Evolutionary conservation across 1,140 invertebrate genomes (phyloP), one percentile per base, ranked within the genome.

Genomic region (Drosophila setifemur): DNA sequence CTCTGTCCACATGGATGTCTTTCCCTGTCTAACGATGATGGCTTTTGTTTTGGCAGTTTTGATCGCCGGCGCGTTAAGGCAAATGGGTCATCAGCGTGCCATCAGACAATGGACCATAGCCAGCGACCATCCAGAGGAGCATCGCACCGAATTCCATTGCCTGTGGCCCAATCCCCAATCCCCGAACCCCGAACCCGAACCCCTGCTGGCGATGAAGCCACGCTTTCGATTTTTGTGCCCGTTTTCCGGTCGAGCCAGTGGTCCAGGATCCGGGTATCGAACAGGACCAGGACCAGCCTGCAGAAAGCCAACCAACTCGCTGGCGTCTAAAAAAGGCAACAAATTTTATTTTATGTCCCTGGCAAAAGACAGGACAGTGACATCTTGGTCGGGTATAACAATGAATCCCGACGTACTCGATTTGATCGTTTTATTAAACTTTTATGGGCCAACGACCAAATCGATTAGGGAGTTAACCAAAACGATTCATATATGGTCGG

Each of bases 41-140:
- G 74, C 81, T 86, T 86, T 86, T 83, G 74, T 83, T 83, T 83
- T 83, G 81, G 79, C 81, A 74, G 58, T 83, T 71, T 86, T 83
- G 79, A 86, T 83, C 76, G 81, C 66, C 61, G 47, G 81, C 81
- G 66, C 79, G 78, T 83, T 83, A 83, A 85, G 58, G 81, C 70
- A 83, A 83, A 83, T 83, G 79, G 79, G 79, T 83, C 79, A 79
- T 85, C 70, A 79, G 79, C 75, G 73, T 54, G 54, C 60, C 77
- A 68, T 35, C 72, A 49, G 40, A 82, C 73, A 78, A 77, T 83
- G 55, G 55, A 55, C 35, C 28, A 25, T n/a, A n/a, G n/a, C 25
- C 42, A 6, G 37, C 45, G 18, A 19, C 26, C 31, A 40, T 44
- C 35, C 21, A 19, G 11, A 23, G 19, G 57, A 42, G 9, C 33